phyloP scores from a whole-genome alignment of 1,140 invertebrate genomes.

The Cotesia vestalis region DNA sequence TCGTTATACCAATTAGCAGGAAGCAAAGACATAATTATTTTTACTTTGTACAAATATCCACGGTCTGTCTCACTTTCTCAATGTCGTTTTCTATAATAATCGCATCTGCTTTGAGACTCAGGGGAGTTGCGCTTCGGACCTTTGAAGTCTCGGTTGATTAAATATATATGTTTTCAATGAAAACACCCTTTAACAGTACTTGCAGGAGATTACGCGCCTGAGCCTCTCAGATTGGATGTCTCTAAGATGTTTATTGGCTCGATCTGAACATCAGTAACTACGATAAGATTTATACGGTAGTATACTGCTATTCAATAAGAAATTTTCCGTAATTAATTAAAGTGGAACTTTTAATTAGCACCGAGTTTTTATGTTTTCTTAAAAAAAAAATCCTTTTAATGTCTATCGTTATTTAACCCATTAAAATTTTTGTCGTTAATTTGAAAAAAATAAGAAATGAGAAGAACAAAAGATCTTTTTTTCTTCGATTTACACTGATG shows the following conservation, averaged over 20 bases:
- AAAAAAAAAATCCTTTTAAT: no score
- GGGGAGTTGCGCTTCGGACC: constrained; percentile 43
- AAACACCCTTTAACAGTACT: constrained; percentile 55
- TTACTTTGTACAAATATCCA: no score
- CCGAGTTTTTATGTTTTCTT: no score
- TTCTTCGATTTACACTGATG: no score
- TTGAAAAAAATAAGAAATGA: no score
- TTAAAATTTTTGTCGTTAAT: no score
- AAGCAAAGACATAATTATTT: no score
- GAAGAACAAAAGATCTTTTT: no score
- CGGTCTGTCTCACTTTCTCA: no score
- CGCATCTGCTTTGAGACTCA: constrained; percentile 1
- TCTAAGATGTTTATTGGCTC: constrained; percentile 42
- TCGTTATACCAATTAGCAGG: no score
- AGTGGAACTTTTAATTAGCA: neutral
- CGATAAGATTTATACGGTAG: neutral
- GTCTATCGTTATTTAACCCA: no score
- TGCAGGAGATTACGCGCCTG: constrained; percentile 54
- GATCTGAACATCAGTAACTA: constrained; percentile 20
- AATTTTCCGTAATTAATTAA: neutral
- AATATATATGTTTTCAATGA: constrained; percentile 55
- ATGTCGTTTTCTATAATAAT: constrained; percentile 30
- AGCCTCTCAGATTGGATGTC: constrained; percentile 44
- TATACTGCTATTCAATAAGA: neutral
- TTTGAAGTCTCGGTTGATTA: constrained; percentile 50